Percentiles rank a stretch among this genome's conserved stretches.
Evolutionary conservation across 2,797 vertebrate genomes (phyloP).

Genomic region (Catharus ustulatus): DNA sequence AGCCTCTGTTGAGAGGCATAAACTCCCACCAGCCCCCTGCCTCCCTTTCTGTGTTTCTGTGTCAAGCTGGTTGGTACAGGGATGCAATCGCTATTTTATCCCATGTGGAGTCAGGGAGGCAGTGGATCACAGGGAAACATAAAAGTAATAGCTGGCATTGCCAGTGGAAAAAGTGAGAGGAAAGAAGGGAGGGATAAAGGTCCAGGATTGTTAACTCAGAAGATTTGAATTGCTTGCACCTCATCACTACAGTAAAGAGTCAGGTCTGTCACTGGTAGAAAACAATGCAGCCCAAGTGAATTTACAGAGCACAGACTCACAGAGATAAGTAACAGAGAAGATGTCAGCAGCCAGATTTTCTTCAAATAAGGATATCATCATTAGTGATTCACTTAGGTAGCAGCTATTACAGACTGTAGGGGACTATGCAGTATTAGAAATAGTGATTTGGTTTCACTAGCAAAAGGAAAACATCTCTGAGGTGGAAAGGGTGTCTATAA

Average conservation of each 20-base stretch:
- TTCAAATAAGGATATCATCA: not conserved
- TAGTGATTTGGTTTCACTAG: not conserved
- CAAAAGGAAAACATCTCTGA: not conserved
- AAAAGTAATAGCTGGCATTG: not conserved
- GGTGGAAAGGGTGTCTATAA: not conserved
- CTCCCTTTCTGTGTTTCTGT: not conserved
- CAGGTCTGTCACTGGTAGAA: not conserved
- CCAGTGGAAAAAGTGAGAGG: not conserved
- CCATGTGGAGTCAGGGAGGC: not conserved
- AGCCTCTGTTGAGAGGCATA: not conserved
- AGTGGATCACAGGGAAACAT: not conserved
- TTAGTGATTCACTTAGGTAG: not conserved
- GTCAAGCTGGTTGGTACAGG: not conserved
- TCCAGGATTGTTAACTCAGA: not conserved
- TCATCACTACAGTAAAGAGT: not conserved
- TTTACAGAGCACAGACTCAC: not conserved
- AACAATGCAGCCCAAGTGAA: not conserved
- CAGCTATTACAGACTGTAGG: not conserved
- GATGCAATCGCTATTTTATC: not conserved
- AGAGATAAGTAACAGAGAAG: not conserved
- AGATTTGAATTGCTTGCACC: not conserved
- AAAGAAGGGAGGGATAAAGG: not conserved
- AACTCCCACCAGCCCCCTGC: not conserved
- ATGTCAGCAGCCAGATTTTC: not conserved
- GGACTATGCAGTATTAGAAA: not conserved